A percentile compares a stretch with the other conserved stretches of the same genome.
Conservation (phyloP, 2,888 invertebrate species). For the Campoplex capitator region DNA sequence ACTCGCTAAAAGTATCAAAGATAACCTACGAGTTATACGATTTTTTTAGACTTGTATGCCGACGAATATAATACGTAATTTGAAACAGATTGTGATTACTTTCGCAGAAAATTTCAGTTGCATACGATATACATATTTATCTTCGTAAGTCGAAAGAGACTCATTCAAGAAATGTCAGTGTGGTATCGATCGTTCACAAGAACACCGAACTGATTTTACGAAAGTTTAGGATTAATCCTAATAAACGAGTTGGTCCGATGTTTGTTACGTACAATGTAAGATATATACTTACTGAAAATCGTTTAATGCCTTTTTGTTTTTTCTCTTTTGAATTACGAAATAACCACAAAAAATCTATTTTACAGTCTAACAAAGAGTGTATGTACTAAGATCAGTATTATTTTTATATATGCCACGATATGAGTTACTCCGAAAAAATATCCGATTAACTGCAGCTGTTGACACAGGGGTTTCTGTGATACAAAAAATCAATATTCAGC, state of each 20-base stretch:
- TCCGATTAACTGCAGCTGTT: neutral
- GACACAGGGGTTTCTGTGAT: neutral
- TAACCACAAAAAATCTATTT: conserved; percentile 71
- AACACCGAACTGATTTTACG: conserved; percentile 47
- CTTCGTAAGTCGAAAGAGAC: neutral
- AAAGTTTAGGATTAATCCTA: conserved; percentile 66
- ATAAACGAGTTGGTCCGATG: conserved; percentile 78
- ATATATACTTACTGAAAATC: conserved; percentile 73
- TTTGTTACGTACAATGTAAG: conserved; percentile 69
- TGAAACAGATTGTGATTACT: neutral
- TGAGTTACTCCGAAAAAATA: conserved; percentile 10
- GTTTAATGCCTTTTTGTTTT: conserved; percentile 68
- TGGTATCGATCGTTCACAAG: neutral
- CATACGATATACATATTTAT: neutral
- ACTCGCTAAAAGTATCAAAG: neutral
- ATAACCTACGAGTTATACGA: neutral
- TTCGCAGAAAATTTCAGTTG: neutral
- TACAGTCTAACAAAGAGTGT: conserved; percentile 71
- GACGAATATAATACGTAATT: neutral
- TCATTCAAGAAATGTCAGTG: neutral
- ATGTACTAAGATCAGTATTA: conserved; percentile 49
- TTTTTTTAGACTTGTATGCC: neutral
- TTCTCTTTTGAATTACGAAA: conserved; percentile 70
- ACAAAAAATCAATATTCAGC: neutral
- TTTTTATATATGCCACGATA: conserved; percentile 25